A percentile compares a stretch with the other conserved stretches of the same genome.
Evolutionary conservation across 2,888 invertebrate species (phyloP).

Genomic region (Eueremaeus valkanovi): DNA sequence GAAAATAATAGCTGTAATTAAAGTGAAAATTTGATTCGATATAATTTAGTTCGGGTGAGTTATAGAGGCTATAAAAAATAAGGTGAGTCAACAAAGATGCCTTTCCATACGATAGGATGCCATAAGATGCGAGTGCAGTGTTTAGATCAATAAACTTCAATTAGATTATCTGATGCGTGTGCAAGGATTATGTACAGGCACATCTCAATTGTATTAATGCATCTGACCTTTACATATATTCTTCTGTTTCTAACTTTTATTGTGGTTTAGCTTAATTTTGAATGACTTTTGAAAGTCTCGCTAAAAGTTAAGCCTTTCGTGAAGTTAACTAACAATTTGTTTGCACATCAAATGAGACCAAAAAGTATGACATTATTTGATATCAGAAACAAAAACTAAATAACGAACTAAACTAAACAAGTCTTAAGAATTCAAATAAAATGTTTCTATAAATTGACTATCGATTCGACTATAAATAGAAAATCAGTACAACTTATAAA

Average conservation of each 20-base stretch:
- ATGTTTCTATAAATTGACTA: no score
- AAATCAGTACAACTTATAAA: no score
- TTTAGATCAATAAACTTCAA: constrained; percentile 15
- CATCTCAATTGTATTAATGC: not conserved
- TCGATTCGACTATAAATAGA: no score
- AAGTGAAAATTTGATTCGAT: no score
- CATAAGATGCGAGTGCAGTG: not conserved
- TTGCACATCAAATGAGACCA: not conserved
- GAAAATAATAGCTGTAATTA: no score
- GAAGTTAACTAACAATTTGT: not conserved
- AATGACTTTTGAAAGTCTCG: not conserved
- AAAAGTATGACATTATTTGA: not conserved
- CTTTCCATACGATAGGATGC: not conserved
- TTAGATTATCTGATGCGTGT: constrained; percentile 25
- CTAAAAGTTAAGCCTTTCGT: not conserved
- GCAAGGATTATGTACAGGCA: not conserved
- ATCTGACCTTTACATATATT: not conserved
- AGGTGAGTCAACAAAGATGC: no score
- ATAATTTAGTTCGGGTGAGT: no score
- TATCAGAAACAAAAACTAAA: not conserved
- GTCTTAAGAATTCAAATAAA: no score
- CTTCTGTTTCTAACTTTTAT: not conserved
- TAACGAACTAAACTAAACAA: no score
- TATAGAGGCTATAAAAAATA: no score
- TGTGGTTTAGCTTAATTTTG: not conserved